These are phyloP conservation scores for Luperina nickerlii DNA, from an alignment of 2,888 invertebrate species.

Conservation along the genomic window DNA sequence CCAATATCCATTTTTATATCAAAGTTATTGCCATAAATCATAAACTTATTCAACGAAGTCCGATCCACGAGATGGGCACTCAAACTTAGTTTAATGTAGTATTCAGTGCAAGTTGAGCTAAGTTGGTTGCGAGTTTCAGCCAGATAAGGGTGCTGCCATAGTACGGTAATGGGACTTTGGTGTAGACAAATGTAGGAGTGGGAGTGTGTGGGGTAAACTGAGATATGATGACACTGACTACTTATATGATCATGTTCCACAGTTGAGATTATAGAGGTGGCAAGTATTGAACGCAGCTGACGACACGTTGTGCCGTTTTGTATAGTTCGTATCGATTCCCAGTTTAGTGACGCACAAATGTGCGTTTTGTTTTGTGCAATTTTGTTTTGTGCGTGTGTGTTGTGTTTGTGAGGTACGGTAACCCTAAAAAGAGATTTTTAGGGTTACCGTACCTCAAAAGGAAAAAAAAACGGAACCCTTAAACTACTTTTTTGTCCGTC, in stretches of 20 bases:
- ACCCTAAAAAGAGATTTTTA: no score
- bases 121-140: constrained; percentile 65
- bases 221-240: constrained; percentile 14
- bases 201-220: constrained; percentile 12
- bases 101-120: constrained; percentile 72
- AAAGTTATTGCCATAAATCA: constrained; percentile 77
- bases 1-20: constrained; percentile 66
- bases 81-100: constrained; percentile 76
- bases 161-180: constrained; percentile 34
- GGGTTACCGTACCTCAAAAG: no score
- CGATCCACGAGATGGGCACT: constrained; percentile 74
- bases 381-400: no score
- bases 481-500: no score
- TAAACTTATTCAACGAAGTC: constrained; percentile 73
- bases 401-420: no score
- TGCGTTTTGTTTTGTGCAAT: no score
- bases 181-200: constrained; percentile 9
- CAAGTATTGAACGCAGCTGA: neutral
- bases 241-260: neutral
- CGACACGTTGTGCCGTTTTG: neutral
- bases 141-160: constrained; percentile 54
- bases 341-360: neutral
- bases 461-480: no score
- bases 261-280: neutral
- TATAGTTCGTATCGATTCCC: neutral